Evolutionary conservation across 2,797 vertebrate species (phyloP), one percentile per base, ranked within the genome.

Genomic region (Coendou prehensilis): DNA sequence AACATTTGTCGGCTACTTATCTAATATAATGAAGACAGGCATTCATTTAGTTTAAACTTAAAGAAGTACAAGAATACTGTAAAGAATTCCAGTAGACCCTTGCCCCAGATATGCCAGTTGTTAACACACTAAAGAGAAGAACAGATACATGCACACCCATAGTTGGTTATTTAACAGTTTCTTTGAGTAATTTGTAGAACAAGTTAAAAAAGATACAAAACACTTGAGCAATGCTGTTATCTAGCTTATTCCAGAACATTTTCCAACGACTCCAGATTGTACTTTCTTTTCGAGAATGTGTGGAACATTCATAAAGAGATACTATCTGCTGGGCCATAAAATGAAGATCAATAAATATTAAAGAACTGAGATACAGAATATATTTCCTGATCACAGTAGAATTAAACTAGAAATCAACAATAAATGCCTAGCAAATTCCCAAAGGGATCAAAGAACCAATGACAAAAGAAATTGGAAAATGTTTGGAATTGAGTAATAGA

Each of bases 41-140:
- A 47, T 95, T 87, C 63, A 61, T 84, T 90, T 54, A 78, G 33
- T 64, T 91, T 85, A 88, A 75, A 78, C 73, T 78, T 75, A 50
- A 0, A 69, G 22, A 88, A 45, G 45, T 45, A 18, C 6, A 80
- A 79, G 22, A 67, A 52, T 71, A 73, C 22, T 61, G 11, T 83
- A 20, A 64, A 52, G 61, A 73, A 69, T 92, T 67, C n/a, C 18
- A 73, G 14, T 30, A 6, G 9, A 17, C 15, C 33, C 57, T 71
- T 91, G 61, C 52, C 33, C 18, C 13, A 82, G 30, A 47, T 56
- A 15, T 75, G 33, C 30, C 64, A 47, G 0, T 76, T 45, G 20
- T 84, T 76, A 82, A 54, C 47, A 82, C 63, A 76, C 63, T 87
- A 10, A 75, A 83, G 37, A 56, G 37, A 83, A 81, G 71, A 83